Base-by-base conservation (phyloP, 1,140 invertebrate species). In the Macrobrachium rosenbergii region DNA sequence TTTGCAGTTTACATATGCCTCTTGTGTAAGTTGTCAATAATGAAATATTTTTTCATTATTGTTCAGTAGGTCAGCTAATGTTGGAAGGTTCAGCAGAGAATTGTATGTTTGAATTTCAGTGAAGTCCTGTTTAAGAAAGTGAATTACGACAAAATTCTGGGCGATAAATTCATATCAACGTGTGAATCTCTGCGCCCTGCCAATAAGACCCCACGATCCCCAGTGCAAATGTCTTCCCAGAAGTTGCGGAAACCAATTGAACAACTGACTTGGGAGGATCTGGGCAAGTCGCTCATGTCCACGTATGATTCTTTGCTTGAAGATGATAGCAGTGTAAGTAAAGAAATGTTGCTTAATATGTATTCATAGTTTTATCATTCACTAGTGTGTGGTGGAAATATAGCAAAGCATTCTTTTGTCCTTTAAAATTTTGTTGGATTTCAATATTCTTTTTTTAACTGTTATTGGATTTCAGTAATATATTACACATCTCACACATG, bases 141-240 rank as follows among this genome's bases (percentile, higher is more conserved):
- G 17, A 73, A 83, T 5, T 90, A 88, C 58, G 89, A 90, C 37
- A 88, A 76, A 73, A 69, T 64, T 10, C 82, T 58, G 28, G 89
- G 89, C 0, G 89, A 90, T 12, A 88, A 88, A 72, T 90, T 87
- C 60, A 87, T 90, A 45, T 64, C 60, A 12, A 88, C 83, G 2
- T 90, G 89, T 88, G 87, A 88, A 64, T 28, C 59, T 23, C 76
- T 90, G 17, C 79, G 89, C n/a, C 89, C 87, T 2, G 63, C 73
- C 17, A 58, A 73, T 28, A 83, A 88, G 43, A 63, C 23, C 45
- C 63, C 72, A 11, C 58, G 83, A 45, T 23, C 73, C 6, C 75
- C 83, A n/a, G 77, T 83, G 7, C 83, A 83, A 23, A 23, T 81
- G 10, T 58, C 62, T 10, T 72, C 67, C 17, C 83, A 78, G 59